These are phyloP conservation scores for Australoheros scitulus DNA, from an alignment of 2,113 vertebrate species.

Conservation along the genomic window DNA sequence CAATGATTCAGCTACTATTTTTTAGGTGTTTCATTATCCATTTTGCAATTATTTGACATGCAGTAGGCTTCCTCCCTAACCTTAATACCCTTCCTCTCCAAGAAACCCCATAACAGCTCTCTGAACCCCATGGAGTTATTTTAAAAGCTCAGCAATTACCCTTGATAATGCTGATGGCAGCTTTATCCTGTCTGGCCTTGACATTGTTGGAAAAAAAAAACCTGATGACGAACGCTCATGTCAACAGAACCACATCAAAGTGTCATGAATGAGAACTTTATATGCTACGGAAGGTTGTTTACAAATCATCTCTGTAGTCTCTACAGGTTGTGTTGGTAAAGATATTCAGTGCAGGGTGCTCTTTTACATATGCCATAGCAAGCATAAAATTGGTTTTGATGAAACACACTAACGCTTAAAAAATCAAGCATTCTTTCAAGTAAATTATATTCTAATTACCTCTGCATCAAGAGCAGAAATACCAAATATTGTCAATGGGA, in stretches of 20 bases:
- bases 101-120: slow-evolving; percentile 40
- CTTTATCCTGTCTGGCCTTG: slow-evolving; percentile 54
- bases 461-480: neutral
- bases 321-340: slow-evolving; percentile 12
- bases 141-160: slow-evolving; percentile 62
- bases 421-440: neutral
- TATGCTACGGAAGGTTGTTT: slow-evolving; percentile 33
- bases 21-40: neutral
- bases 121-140: slow-evolving; percentile 54
- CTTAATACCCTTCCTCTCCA: slow-evolving; percentile 16
- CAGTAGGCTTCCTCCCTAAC: neutral
- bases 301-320: slow-evolving; percentile 49
- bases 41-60: neutral
- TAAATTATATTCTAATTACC: neutral
- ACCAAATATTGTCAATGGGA: neutral
- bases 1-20: neutral
- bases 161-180: slow-evolving; percentile 60
- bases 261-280: slow-evolving; percentile 27
- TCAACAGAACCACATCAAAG: slow-evolving; percentile 53
- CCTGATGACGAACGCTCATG: slow-evolving; percentile 53
- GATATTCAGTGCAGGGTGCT: neutral
- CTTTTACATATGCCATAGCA: neutral
- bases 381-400: neutral
- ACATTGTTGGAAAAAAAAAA: slow-evolving; percentile 37
- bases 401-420: neutral